phyloP scores from a whole-genome alignment of 1,140 invertebrate genomes.

The Agrypnia vestita region DNA sequence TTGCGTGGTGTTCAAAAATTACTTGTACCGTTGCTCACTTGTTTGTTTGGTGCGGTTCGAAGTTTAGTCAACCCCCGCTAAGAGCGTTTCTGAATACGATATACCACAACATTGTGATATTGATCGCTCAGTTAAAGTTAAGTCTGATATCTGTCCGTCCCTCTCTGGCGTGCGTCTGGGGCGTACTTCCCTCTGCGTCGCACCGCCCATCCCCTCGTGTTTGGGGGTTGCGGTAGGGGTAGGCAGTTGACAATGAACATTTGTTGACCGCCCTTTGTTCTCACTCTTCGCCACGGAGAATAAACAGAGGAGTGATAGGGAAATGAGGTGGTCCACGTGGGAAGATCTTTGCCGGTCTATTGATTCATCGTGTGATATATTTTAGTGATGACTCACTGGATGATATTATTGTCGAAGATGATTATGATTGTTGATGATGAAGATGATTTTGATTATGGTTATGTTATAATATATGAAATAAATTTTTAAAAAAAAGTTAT shows the following conservation, averaged over 20 bases:
- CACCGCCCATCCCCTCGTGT: too few relatives aligned
- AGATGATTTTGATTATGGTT: too few relatives aligned
- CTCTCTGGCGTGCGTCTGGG: constrained; percentile 15
- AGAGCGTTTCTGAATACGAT: constrained; percentile 48
- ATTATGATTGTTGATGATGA: too few relatives aligned
- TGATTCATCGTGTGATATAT: too few relatives aligned
- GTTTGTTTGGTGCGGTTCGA: neutral
- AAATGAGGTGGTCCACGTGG: constrained; percentile 12
- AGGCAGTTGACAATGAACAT: constrained; percentile 43
- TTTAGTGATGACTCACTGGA: too few relatives aligned
- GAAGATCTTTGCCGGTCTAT: neutral
- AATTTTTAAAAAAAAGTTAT: too few relatives aligned
- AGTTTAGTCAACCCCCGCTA: constrained; percentile 34
- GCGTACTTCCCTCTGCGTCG: neutral
- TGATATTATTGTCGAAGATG: too few relatives aligned
- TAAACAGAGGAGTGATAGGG: constrained; percentile 27
- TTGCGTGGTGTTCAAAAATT: neutral
- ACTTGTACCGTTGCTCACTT: neutral
- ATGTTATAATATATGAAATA: too few relatives aligned
- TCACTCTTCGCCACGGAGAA: constrained; percentile 22
- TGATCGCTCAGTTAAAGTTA: constrained; percentile 50
- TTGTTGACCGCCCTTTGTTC: constrained; percentile 43
- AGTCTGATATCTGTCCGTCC: constrained; percentile 41
- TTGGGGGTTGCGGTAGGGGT: neutral
- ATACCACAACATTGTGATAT: constrained; percentile 53